These are phyloP conservation scores for Enteromius fasciolatus DNA, from an alignment of 2,797 vertebrate genomes.

Conservation along the genomic window DNA sequence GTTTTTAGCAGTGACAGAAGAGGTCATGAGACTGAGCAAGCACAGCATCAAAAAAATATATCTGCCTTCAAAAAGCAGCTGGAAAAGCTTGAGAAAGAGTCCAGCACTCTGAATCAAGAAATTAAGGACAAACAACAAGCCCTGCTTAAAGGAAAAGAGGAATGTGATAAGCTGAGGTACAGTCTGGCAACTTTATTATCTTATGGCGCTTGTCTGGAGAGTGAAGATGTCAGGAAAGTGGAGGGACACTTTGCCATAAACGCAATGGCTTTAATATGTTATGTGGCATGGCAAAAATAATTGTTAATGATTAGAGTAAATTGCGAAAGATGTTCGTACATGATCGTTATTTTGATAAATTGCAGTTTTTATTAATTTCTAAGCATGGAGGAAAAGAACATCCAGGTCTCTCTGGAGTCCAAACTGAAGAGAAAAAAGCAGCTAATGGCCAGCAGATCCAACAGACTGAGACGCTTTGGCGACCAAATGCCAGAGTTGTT, in stretches of 20 bases:
- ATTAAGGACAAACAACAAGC: constrained; percentile 71
- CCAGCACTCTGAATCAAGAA: constrained; percentile 55
- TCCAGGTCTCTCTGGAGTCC: constrained; percentile 61
- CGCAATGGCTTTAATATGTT: background rate
- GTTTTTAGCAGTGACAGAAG: constrained; percentile 47
- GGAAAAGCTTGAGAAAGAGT: constrained; percentile 54
- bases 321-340: background rate
- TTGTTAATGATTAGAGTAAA: background rate
- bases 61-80: constrained; percentile 54
- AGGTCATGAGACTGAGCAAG: constrained; percentile 52
- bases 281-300: background rate
- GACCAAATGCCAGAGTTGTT: constrained; percentile 62
- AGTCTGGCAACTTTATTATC: background rate
- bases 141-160: constrained; percentile 64
- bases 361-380: background rate
- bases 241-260: background rate
- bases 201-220: background rate
- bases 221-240: background rate
- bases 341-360: background rate
- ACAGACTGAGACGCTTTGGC: constrained; percentile 73
- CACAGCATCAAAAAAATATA: constrained; percentile 56
- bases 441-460: constrained; percentile 71
- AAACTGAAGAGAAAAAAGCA: constrained; percentile 72
- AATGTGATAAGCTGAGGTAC: constrained; percentile 64
- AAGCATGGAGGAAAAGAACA: constrained; percentile 66